phyloP scores from a whole-genome alignment of 1,140 invertebrate species.

The Hyles euphorbiae region DNA sequence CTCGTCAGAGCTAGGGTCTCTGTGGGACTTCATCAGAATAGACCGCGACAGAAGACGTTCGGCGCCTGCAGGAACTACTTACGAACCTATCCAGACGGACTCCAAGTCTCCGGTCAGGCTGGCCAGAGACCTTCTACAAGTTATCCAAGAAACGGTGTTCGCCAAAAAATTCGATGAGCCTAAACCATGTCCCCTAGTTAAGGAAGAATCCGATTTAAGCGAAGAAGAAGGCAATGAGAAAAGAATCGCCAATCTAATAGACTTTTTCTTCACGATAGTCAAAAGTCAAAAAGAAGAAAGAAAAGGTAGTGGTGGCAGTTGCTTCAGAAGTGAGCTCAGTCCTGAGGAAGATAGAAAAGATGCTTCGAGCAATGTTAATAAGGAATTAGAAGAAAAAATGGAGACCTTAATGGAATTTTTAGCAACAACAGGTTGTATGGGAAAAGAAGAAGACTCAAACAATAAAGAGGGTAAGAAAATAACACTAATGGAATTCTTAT shows the following conservation, averaged over 20 bases:
- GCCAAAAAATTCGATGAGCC: constrained; percentile 52
- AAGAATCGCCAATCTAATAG: constrained; percentile 67
- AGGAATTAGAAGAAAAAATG: constrained; percentile 66
- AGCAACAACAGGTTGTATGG: constrained; percentile 57
- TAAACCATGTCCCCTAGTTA: constrained; percentile 54
- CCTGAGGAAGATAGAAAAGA: constrained; percentile 54
- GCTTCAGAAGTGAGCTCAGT: constrained; percentile 65
- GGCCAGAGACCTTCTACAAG: constrained; percentile 66
- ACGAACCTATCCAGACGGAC: constrained; percentile 48
- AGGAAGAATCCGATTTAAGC: constrained; percentile 61
- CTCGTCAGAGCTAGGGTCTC: constrained; percentile 65
- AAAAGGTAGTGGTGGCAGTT: constrained; percentile 62
- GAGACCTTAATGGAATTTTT: constrained; percentile 69
- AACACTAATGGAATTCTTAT: constrained; percentile 67
- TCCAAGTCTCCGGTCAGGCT: constrained; percentile 56
- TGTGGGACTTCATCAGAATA: constrained; percentile 70
- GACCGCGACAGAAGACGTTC: constrained; percentile 55
- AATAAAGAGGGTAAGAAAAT: constrained; percentile 61
- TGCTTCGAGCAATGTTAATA: constrained; percentile 54
- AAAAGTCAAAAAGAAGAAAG: constrained; percentile 67
- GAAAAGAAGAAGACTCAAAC: constrained; percentile 41
- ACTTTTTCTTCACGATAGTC: constrained; percentile 70
- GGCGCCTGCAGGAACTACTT: constrained; percentile 34
- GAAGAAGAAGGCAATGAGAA: constrained; percentile 60
- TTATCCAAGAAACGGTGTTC: constrained; percentile 69